Evolutionary conservation across 2,113 vertebrate species (phyloP), one percentile per base, ranked within the genome.

Genomic region (Camelus bactrianus): DNA sequence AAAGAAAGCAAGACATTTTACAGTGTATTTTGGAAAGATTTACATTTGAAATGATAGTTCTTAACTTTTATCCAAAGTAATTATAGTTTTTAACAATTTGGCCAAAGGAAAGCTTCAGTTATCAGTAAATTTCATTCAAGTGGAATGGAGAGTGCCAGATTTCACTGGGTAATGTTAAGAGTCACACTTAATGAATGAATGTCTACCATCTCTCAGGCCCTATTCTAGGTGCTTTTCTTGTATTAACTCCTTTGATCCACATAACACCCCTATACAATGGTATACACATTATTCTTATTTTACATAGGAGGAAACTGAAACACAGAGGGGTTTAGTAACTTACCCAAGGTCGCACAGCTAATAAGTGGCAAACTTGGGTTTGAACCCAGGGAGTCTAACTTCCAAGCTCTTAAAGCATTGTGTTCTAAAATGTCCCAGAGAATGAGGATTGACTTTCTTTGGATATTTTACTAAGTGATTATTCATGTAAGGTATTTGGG

Each of bases 61-160:
- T 97, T 93, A 75, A 77, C 89, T 72, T 96, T 64, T 94, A 82
- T 90, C 35, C 86, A 30, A 79, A 93, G 70, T 94, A 94, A 98
- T 95, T 92, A 93, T 62, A 89, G 69, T 97, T 96, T 90, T 86
- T 91, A 93, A 79, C 42, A 73, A 64, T 88, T 85, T 69, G 73
- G 62, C 60, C 50, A 77, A 73, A 26, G 65, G 72, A 95, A 95
- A 82, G 56, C 81, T 96, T 93, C 11, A 50, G 93, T 91, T 88
- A n/a, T n/a, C 35, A 58, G 76, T 67, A 75, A n/a, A 38, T 93
- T 93, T 95, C 58, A 92, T 90, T 76, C 80, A 81, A 69, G 60
- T 82, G 77, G 65, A 92, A 60, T 72, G 38, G 32, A 79, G n/a
- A 93, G 17, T 88, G 46, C 60, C 80, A 79, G 92, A 72, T 92